Conservation (phyloP, 2,113 vertebrate genomes). For the Burhinus oedicnemus region DNA sequence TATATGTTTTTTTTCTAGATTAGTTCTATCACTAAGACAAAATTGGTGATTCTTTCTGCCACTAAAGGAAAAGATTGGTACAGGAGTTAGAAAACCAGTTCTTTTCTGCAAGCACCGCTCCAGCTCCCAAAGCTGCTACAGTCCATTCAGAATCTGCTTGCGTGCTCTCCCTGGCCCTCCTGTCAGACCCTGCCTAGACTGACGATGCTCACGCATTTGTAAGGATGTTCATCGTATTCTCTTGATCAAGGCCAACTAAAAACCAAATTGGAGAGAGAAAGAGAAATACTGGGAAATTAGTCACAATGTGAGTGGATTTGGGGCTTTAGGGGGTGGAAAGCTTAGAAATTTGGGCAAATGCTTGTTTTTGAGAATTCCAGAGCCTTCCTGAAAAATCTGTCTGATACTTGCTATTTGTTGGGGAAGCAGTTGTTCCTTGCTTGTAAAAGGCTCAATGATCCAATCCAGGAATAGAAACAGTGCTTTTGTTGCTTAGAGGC, state of each 20-base stretch:
- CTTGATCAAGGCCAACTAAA: neutral
- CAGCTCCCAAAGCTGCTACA: neutral
- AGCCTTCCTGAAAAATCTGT: neutral
- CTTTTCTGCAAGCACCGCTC: neutral
- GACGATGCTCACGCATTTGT: neutral
- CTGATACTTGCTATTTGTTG: neutral
- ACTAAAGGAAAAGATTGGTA: neutral
- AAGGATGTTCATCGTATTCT: neutral
- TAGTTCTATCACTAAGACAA: neutral
- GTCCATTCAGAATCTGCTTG: neutral
- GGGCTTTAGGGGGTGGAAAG: neutral
- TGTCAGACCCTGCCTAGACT: neutral
- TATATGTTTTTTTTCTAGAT: neutral
- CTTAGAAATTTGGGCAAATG: neutral
- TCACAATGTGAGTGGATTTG: neutral
- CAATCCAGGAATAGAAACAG: constrained; percentile 28
- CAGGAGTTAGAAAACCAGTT: neutral
- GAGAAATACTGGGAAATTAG: neutral
- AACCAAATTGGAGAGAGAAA: neutral
- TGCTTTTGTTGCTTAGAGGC: constrained; percentile 35
- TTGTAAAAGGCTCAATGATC: neutral
- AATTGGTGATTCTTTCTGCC: neutral
- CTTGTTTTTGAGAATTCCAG: neutral
- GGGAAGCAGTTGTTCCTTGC: neutral
- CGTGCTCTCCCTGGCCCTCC: neutral